Evolutionary conservation across 2,113 vertebrate species (phyloP).

Genomic region (Ranitomeya variabilis): DNA sequence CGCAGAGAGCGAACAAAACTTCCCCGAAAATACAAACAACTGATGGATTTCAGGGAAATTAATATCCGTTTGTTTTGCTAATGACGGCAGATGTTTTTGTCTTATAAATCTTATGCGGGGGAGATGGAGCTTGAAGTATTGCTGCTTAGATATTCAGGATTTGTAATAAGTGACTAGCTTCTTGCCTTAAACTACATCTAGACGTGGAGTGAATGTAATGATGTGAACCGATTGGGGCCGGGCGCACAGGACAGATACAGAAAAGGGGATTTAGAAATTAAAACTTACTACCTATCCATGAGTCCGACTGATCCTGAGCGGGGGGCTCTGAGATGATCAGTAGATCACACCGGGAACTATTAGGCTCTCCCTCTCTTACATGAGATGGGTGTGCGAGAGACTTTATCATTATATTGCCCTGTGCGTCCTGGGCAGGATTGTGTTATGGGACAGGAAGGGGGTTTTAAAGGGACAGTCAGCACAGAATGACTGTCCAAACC

Average conservation of each 20-base stretch:
- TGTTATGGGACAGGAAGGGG: too few species aligned
- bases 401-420: too few species aligned
- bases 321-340: too few species aligned
- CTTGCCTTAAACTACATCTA: conserved; percentile 24
- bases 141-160: conserved; percentile 49
- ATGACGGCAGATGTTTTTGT: conserved; percentile 56
- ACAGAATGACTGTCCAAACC: too few species aligned
- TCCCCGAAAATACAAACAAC: conserved; percentile 23
- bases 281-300: too few species aligned
- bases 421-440: too few species aligned
- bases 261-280: too few species aligned
- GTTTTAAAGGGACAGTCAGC: too few species aligned
- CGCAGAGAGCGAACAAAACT: conserved; percentile 1
- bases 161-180: conserved; percentile 40
- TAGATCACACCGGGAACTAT: too few species aligned
- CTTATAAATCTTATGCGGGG: conserved; percentile 51
- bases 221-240: not conserved
- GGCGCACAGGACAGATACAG: not conserved
- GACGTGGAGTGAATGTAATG: conserved; percentile 18
- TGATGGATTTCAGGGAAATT: conserved; percentile 51
- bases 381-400: too few species aligned
- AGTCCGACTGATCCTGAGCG: too few species aligned
- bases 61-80: conserved; percentile 50
- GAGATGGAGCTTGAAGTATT: conserved; percentile 54
- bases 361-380: too few species aligned